Evolutionary conservation across 1,140 invertebrate genomes (phyloP).

Genomic region (Archegozetes longisetosus): DNA sequence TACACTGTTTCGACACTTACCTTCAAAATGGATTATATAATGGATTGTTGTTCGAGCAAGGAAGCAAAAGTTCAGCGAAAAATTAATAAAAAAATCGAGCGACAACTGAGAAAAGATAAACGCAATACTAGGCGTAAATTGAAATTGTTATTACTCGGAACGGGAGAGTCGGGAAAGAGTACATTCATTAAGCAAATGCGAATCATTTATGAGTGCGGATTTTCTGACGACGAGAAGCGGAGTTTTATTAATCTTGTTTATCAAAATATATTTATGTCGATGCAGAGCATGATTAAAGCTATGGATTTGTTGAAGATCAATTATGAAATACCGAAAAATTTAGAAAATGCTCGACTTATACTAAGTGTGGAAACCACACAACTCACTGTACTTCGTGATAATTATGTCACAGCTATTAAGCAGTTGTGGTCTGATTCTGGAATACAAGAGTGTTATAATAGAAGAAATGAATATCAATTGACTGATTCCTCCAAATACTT

Average conservation of each 20-base stretch:
- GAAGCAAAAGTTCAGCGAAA: slow-evolving; percentile 4
- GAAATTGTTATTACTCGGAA: slow-evolving; percentile 21
- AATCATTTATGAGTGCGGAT: slow-evolving; percentile 78
- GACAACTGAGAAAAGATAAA: slow-evolving; percentile 7
- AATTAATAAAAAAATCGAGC: slow-evolving; percentile 11
- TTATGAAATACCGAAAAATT: slow-evolving; percentile 34
- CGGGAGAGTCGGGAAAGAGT: slow-evolving; percentile 41
- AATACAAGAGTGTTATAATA: slow-evolving; percentile 40
- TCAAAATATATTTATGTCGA: slow-evolving; percentile 48
- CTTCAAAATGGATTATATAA: no score
- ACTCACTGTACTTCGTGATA: slow-evolving; percentile 27
- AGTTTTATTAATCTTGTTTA: slow-evolving; percentile 73
- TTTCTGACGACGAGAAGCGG: slow-evolving; percentile 75
- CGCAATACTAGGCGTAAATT: neutral
- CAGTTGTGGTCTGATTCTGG: slow-evolving; percentile 37
- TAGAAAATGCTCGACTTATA: slow-evolving; percentile 36
- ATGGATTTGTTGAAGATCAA: slow-evolving; percentile 39
- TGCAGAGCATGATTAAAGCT: slow-evolving; percentile 42
- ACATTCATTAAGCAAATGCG: slow-evolving; percentile 45
- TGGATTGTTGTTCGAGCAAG: slow-evolving; percentile 4
- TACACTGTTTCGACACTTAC: no score
- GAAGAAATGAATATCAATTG: slow-evolving; percentile 40
- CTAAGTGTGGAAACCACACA: slow-evolving; percentile 24
- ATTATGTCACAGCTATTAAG: slow-evolving; percentile 36
- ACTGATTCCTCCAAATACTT: slow-evolving; percentile 53